phyloP scores from a whole-genome alignment of 2,113 vertebrate species.

The Marmota flaviventris region DNA sequence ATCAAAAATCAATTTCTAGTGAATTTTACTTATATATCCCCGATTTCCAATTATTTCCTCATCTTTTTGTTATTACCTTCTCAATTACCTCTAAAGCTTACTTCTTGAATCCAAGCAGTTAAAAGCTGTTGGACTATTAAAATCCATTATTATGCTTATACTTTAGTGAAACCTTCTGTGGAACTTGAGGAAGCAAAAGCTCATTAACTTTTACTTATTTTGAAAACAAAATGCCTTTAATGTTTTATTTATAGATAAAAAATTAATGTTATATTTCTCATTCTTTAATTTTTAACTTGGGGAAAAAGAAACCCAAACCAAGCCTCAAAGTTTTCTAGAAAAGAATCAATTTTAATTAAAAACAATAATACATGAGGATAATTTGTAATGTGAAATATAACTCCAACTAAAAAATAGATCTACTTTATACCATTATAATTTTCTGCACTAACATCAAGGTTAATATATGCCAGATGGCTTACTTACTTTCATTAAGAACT shows the following conservation, averaged over 20 bases:
- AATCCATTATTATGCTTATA: constrained; percentile 31
- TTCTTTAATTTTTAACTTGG: constrained; percentile 60
- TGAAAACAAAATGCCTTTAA: constrained; percentile 64
- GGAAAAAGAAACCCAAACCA: not conserved
- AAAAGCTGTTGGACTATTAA: constrained; percentile 60
- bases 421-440: constrained; percentile 61
- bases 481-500: constrained; percentile 81
- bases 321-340: not conserved
- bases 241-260: constrained; percentile 60
- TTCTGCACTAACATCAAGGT: constrained; percentile 75
- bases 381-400: constrained; percentile 60
- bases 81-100: constrained; percentile 54
- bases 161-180: not conserved
- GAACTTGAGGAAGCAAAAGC: not conserved
- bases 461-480: constrained; percentile 80
- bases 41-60: constrained; percentile 65
- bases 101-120: constrained; percentile 61
- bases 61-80: constrained; percentile 58
- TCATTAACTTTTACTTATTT: constrained; percentile 62
- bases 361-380: constrained; percentile 10
- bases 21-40: constrained; percentile 65
- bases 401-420: constrained; percentile 54
- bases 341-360: constrained; percentile 57
- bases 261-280: not conserved
- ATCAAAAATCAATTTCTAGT: constrained; percentile 68